Base-by-base conservation (phyloP, 2,797 vertebrate species). In the Kryptopterus vitreolus region DNA sequence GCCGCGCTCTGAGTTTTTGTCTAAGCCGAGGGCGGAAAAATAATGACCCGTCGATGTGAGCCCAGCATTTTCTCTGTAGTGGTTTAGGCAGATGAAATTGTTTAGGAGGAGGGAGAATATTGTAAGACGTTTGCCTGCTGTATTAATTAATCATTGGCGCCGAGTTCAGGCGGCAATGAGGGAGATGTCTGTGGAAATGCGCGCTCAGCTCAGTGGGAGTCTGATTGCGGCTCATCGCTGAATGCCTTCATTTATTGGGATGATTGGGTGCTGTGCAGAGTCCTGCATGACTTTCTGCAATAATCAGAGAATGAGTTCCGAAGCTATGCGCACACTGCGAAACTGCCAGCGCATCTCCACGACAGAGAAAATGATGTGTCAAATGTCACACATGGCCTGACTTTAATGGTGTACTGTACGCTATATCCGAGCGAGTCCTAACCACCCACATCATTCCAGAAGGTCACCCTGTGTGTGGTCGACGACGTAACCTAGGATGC, bases 61-160 rank as follows among this genome's bases (percentile, higher is more conserved):
- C 62, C 58, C 4, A 78, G 79, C 78, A 85, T 85, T 83, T 83
- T 70, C 84, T 85, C 70, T 50, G 73, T 85, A 86, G 76, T 61
- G 50, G 76, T 33, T 33, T 62, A 84, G 81, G 77, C 65, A 75
- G 82, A 82, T 79, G 63, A 84, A 85, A 87, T 85, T 81, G 84
- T 83, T 82, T 75, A 81, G 78, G 76, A 85, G 77, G 76, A 83
- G 72, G 82, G 79, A 82, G 80, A 77, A 82, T 80, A 85, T 78
- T 84, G 71, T 87, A 78, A 77, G 85, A 65, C 85, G 83, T 86
- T 86, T 82, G 81, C 81, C 81, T 81, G 85, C 77, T 81, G 80
- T 87, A 87, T 85, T 87, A 87, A 87, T 87, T 85, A 85, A 85
- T 87, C 86, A 87, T 81, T 85, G 85, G 82, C 84, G 77, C 80